Evolutionary conservation across 2,113 vertebrate genomes (phyloP).

Genomic region (Oncorhynchus mykiss): DNA sequence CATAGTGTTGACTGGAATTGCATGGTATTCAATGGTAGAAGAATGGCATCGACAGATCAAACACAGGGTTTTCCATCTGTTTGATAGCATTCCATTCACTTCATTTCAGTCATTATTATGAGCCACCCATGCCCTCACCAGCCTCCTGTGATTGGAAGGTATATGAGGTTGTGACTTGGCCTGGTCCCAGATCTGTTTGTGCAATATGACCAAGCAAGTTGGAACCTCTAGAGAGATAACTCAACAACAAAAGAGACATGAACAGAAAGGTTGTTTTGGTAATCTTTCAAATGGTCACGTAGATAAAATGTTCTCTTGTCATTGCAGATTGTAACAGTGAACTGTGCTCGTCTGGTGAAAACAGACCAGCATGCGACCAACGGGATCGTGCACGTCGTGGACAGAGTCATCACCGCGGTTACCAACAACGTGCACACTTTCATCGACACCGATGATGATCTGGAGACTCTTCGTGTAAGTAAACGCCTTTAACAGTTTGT

Average conservation of each 20-base stretch:
- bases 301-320: constrained; percentile 3
- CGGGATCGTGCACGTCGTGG: constrained; percentile 94
- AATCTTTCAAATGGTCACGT: neutral
- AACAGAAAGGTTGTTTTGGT: too few species aligned
- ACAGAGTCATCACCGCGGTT: constrained; percentile 90
- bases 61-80: too few species aligned
- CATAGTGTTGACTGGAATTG: neutral
- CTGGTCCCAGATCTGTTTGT: too few species aligned
- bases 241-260: neutral
- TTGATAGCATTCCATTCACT: too few species aligned
- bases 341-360: constrained; percentile 94
- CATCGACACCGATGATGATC: constrained; percentile 86
- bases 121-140: too few species aligned
- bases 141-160: too few species aligned
- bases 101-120: too few species aligned
- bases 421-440: constrained; percentile 84
- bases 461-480: constrained; percentile 89
- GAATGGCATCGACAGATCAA: too few species aligned
- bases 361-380: constrained; percentile 96
- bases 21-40: neutral
- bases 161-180: too few species aligned
- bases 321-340: constrained; percentile 92
- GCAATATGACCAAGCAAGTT: too few species aligned
- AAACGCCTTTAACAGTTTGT: too few species aligned
- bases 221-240: neutral